phyloP scores from a whole-genome alignment of 2,797 vertebrate genomes.

The Eutrigla gurnardus region DNA sequence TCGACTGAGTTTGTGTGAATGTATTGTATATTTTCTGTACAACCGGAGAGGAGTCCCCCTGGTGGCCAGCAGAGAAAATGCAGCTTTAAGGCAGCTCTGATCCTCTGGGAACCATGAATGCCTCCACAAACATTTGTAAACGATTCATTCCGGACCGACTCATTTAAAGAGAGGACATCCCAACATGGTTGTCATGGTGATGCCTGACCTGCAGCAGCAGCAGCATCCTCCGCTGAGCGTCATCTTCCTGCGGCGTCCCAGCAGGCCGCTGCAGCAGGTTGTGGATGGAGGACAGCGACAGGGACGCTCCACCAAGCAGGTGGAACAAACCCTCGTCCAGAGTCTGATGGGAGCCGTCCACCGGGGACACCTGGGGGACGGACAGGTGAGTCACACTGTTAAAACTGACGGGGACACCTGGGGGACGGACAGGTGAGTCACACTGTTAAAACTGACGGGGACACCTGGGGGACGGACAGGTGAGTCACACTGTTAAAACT shows the following conservation, averaged over 20 bases:
- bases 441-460: neutral
- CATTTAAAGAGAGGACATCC: too few species aligned
- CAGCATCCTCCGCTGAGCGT: constrained; percentile 70
- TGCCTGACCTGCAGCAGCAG: constrained; percentile 84
- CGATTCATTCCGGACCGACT: too few species aligned
- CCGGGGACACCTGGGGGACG: neutral
- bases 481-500: too few species aligned
- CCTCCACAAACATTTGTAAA: too few species aligned
- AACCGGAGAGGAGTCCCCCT: too few species aligned
- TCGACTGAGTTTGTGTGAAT: neutral
- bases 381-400: neutral
- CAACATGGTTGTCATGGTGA: neutral
- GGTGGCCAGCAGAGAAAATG: too few species aligned
- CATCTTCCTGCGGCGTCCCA: constrained; percentile 68
- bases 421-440: neutral
- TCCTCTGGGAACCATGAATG: too few species aligned
- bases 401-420: constrained; percentile 21
- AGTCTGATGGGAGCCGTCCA: constrained; percentile 20
- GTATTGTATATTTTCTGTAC: too few species aligned
- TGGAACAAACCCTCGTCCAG: constrained; percentile 88
- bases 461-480: too few species aligned
- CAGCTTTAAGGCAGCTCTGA: too few species aligned
- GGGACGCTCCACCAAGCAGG: constrained; percentile 81
- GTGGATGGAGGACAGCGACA: constrained; percentile 83
- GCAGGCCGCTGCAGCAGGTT: constrained; percentile 78